Evolutionary conservation across 2,113 vertebrate species (phyloP).

Genomic region (Dicrurus megarhynchus): DNA sequence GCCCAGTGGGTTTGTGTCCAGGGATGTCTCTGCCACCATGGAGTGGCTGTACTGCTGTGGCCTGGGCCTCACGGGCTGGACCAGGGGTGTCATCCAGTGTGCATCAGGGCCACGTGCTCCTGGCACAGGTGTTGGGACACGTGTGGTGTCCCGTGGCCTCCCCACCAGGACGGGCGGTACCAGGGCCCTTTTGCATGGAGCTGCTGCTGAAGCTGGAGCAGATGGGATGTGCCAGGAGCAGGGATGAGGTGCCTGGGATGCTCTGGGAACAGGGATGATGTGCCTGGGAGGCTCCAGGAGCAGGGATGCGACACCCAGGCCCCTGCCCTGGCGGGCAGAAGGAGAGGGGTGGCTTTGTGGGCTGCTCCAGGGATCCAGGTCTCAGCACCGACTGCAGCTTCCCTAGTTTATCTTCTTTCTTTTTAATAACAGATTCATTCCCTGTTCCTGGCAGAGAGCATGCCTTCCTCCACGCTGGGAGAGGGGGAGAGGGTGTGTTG

Average conservation of each 20-base stretch:
- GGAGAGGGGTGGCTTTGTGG: neutral
- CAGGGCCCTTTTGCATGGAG: neutral
- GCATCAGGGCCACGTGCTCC: fast-evolving
- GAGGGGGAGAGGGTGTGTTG: neutral
- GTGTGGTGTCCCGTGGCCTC: neutral
- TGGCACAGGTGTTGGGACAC: neutral
- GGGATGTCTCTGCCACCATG: neutral
- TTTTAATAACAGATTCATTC: neutral
- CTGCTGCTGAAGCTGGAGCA: neutral
- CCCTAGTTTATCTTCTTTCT: neutral
- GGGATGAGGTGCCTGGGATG: neutral
- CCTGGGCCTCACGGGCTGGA: neutral
- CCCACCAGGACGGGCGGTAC: fast-evolving
- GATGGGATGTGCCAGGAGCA: fast-evolving
- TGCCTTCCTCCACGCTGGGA: neutral
- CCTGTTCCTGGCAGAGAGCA: neutral
- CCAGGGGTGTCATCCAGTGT: neutral
- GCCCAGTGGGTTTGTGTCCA: neutral
- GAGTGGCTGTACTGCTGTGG: neutral
- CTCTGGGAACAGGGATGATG: fast-evolving
- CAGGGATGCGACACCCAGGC: no score
- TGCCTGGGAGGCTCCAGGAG: neutral
- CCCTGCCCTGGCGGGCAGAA: neutral
- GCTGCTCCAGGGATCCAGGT: neutral
- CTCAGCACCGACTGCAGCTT: neutral